Evolutionary conservation across 2,888 invertebrate genomes (phyloP), one percentile per base, ranked within the genome.

Genomic region (Scaptomyza cyrtandrae): DNA sequence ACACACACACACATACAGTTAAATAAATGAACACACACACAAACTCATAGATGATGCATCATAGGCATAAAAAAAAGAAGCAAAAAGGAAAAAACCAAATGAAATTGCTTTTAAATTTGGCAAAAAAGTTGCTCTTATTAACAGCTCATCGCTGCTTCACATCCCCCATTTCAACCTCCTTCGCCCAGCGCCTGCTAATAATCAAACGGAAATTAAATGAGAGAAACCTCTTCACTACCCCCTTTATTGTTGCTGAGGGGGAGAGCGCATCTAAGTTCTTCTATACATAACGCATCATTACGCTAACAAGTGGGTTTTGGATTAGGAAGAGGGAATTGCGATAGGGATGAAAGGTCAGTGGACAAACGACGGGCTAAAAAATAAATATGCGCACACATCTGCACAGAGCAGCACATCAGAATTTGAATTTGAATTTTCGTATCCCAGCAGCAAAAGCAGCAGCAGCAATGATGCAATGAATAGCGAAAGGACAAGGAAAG

Each of bases 241-340:
- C 35, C 11, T 33, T 0, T 5, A 7, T 7, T 46, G 46, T 46
- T n/a, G 13, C 0, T 1, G 19, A 2, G n/a, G 35, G 35, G 24
- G 9, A 31, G 14, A 66, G 62, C 75, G 56, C 66, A 66, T 58
- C 48, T 41, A 56, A 70, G 41, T 60, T 61, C n/a, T 59, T 54
- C 70, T 72, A 66, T 83, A 83, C 73, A 75, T 73, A 80, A 83
- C 86, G 86, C 80, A 78, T 82, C 86, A 82, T 82, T 82, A 82
- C 78, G 70, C 78, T 65, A 73, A 80, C 80, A 73, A 75, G 66
- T 63, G 76, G 60, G 59, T 46, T 49, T 45, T 50, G 53, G 46
- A 3, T 35, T 37, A 29, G 14, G 29, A 33, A 16, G 48, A 37
- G 33, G 10, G 33, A 33, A 33, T 6, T 33, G 33, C 33, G 33